Evolutionary conservation across 2,888 invertebrate species (phyloP), one percentile per base, ranked within the genome.

Genomic region (Hyppa rectilinea): DNA sequence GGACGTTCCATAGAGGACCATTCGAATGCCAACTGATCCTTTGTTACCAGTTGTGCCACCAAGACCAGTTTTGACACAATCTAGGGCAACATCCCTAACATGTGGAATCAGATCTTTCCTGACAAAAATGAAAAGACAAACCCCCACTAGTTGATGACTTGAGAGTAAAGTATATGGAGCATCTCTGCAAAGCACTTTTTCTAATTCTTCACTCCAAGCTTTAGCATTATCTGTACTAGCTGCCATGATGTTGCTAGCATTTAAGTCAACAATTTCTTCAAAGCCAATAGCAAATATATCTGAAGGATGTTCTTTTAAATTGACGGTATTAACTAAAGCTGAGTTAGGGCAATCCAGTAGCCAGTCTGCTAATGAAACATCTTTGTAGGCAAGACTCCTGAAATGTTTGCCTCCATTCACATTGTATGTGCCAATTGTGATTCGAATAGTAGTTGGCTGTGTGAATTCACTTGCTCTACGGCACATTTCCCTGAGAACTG

Each of bases 381-480:
- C 98, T 93, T 99, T 99, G 91, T 98, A 99, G 38, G 98, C 99
- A 66, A 99, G 98, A 92, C 99, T 99, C 82, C 99, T 97, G 89
- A 99, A 99, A 94, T 99, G 99, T 94, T 99, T 99, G 4, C 99
- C 99, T 50, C 99, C 99, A 94, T 99, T 99, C 0, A 99, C 99
- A 94, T 99, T 99, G 96, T 99, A 99, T 0, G 99, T 99, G 23
- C 99, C 99, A 65, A 99, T 97, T 61, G 98, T 98, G 7, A 99
- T 97, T 34, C 98, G 97, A 31, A 99, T 96, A 79, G 96, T 96
- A 67, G 97, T 96, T 3, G 97, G 97, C 64, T 96, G 96, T 0
- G 97, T 97, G 86, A 97, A 98, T 92, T 99, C 98, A 85, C 96
- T 97, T 84, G 97, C 97, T 67, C 98, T 96, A 87, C 97, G 97